Evolutionary conservation across 2,113 vertebrate species (phyloP).

Genomic region (Psittacus erithacus): DNA sequence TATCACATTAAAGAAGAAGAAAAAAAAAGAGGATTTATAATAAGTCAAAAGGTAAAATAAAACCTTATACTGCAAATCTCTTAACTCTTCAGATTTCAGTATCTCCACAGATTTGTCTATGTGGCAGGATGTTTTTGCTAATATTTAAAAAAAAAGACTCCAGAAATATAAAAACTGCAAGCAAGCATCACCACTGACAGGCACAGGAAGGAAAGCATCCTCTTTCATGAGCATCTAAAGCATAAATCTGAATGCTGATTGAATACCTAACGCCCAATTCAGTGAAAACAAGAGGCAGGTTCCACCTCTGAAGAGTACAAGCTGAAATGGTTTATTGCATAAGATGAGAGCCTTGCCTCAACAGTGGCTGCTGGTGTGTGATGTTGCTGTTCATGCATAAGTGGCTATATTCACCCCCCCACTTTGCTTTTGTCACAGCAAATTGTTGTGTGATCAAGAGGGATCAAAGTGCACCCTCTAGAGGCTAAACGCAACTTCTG

Average conservation of each 20-base stretch:
- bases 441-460: background rate
- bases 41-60: slow-evolving; percentile 45
- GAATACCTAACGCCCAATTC: background rate
- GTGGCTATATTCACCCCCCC: background rate
- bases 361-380: background rate
- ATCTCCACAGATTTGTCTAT: background rate
- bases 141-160: slow-evolving; percentile 5
- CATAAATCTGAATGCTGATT: slow-evolving; percentile 27
- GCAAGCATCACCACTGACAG: background rate
- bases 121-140: background rate
- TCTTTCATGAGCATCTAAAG: slow-evolving; percentile 22
- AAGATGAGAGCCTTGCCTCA: background rate
- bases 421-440: background rate
- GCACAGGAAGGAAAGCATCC: background rate
- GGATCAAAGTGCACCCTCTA: slow-evolving; percentile 32
- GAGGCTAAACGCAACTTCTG: background rate
- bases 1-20: background rate
- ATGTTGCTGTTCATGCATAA: background rate
- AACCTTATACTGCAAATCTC: slow-evolving; percentile 16
- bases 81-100: slow-evolving; percentile 16
- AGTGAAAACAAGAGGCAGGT: background rate
- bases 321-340: background rate
- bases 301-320: background rate
- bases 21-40: background rate
- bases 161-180: background rate